Base-by-base conservation (phyloP, 2,797 vertebrate species). In the Antrozous pallidus region DNA sequence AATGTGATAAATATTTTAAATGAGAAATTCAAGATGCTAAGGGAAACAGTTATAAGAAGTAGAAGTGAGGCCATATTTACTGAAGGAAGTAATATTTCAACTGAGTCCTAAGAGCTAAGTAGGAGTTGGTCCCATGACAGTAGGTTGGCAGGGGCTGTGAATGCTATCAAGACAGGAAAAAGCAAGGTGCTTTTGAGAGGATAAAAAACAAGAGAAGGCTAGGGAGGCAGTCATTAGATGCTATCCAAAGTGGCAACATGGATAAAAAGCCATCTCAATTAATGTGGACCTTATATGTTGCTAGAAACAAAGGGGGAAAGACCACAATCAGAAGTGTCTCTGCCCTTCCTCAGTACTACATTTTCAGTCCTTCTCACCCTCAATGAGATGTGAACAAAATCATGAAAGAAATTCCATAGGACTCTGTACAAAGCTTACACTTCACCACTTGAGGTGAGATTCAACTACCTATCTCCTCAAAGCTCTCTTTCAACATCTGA, bases 1-100 rank as follows among this genome's bases (percentile, higher is more conserved):
- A 90, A 90, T 75, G 49, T 26, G 18, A 78, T 51, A 75, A 54
- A 42, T 69, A 81, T 90, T 90, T 92, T 74, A 90, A 94, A 78
- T 71, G 54, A 91, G 28, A 94, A 94, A 91, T 81, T 78, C 38
- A 85, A 90, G 61, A 88, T 67, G 20, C 79, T 47, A 61, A 78
- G 14, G 20, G 42, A 47, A 45, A 51, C 22, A 81, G 47, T 47
- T 42, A 88, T 0, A 47, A 49, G 63, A 63, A 22, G 73, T 84
- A 18, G 51, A 77, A 85, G n/a, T 79, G 67, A 95, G 71, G 38
- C 87, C 89, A 87, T 85, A 88, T 6, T 77, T 89, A 86, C 31
- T 24, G 63, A 49, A 92, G 45, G 42, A 87, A 90, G 49, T 65
- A 81, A 13, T 70, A 86, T 81, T 92, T 95, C 38, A 83, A 14